Evolutionary conservation across 2,113 vertebrate species (phyloP).

Genomic region (Cololabis saira): DNA sequence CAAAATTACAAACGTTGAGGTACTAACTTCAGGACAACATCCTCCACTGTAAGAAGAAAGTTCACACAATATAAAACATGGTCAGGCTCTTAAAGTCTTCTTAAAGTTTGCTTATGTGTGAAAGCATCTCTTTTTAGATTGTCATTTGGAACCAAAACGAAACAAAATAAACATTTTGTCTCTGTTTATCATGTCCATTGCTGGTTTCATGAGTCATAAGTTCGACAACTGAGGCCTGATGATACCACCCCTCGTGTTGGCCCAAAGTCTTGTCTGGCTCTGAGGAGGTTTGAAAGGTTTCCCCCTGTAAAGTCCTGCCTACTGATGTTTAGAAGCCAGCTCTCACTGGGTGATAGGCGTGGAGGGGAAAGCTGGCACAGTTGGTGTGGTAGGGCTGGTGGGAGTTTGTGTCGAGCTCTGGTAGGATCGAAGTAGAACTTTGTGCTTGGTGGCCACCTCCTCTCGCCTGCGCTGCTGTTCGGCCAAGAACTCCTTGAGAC

Average conservation of each 20-base stretch:
- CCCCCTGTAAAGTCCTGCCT: conserved; percentile 4
- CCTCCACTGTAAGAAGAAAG: conserved; percentile 33
- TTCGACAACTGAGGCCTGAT: conserved; percentile 49
- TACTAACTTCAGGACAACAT: conserved; percentile 56
- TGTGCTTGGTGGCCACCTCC: conserved; percentile 90
- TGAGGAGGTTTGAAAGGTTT: not conserved
- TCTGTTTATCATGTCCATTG: conserved; percentile 24
- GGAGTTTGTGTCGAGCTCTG: conserved; percentile 82
- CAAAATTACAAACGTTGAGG: conserved; percentile 72
- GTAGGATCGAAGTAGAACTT: conserved; percentile 97
- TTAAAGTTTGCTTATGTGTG: conserved; percentile 26
- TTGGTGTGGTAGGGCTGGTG: conserved; percentile 83
- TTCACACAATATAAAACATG: conserved; percentile 36
- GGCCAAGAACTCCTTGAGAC: conserved; percentile 94
- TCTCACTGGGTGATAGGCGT: conserved; percentile 81
- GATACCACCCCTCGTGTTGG: conserved; percentile 74
- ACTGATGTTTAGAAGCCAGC: conserved; percentile 29
- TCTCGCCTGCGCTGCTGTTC: conserved; percentile 88
- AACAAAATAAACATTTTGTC: conserved; percentile 2
- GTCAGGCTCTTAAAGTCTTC: conserved; percentile 33
- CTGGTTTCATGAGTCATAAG: conserved; percentile 41
- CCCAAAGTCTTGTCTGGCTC: conserved; percentile 17
- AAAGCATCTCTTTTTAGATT: conserved; percentile 22
- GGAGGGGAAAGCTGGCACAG: conserved; percentile 61
- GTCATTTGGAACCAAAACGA: conserved; percentile 9